phyloP scores from a whole-genome alignment of 2,113 vertebrate species.

The Dromaius novaehollandiae region DNA sequence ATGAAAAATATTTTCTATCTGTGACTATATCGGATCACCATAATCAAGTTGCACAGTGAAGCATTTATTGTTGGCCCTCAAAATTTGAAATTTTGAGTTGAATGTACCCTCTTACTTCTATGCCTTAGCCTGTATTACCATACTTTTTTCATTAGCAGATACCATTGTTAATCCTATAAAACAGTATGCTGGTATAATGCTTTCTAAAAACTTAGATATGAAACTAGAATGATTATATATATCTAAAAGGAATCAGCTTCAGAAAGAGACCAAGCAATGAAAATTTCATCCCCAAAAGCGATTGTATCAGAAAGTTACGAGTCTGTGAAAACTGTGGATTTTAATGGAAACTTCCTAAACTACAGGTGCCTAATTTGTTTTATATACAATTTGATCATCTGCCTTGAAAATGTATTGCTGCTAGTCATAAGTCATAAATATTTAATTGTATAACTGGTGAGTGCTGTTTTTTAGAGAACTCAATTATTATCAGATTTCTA shows the following conservation, averaged over 20 bases:
- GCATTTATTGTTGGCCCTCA: not conserved
- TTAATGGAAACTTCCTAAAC: not conserved
- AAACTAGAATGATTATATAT: not conserved
- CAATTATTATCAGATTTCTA: not conserved
- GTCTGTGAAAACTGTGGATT: not conserved
- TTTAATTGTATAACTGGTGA: not conserved
- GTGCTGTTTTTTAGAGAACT: not conserved
- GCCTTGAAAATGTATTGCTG: not conserved
- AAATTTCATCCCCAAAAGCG: not conserved
- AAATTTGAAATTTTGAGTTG: not conserved
- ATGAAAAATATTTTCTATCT: not conserved
- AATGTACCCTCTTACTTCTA: not conserved
- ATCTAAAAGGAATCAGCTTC: not conserved
- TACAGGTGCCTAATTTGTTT: not conserved
- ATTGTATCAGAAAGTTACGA: not conserved
- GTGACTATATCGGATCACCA: not conserved
- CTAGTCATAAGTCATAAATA: not conserved
- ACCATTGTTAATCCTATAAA: not conserved
- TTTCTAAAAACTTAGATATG: not conserved
- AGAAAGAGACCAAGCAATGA: not conserved
- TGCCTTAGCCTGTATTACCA: not conserved
- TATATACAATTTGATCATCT: not conserved
- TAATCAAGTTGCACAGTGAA: not conserved
- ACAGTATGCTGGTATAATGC: not conserved
- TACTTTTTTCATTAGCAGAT: not conserved